These are phyloP conservation scores for Chamaetylas fuelleborni DNA, from an alignment of 2,113 vertebrate genomes.

Conservation along the genomic window DNA sequence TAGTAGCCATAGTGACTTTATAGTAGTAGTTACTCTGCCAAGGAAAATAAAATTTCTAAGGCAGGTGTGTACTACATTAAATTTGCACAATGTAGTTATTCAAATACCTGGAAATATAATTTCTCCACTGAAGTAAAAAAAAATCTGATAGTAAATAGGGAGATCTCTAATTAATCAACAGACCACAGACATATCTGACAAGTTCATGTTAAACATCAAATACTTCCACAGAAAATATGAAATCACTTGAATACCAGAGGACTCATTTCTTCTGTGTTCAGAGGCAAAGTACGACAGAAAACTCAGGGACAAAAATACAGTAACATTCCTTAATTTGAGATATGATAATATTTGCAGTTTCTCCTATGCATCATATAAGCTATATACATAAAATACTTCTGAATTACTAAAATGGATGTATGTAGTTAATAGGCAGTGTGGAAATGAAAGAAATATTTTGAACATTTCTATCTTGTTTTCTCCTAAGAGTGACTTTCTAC, in stretches of 20 bases:
- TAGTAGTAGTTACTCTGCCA: not conserved
- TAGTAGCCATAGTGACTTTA: not conserved
- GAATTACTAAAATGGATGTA: not conserved
- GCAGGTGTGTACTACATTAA: not conserved
- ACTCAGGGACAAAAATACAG: not conserved
- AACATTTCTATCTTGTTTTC: not conserved
- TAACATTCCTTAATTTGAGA: not conserved
- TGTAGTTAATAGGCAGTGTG: not conserved
- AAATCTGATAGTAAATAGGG: not conserved
- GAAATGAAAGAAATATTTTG: not conserved
- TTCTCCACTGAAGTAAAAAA: constrained; percentile 23
- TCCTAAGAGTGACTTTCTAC: not conserved
- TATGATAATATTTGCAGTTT: not conserved
- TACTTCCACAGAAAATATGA: not conserved
- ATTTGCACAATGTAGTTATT: constrained; percentile 22
- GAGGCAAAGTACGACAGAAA: not conserved
- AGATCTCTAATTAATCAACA: not conserved
- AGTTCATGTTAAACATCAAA: not conserved
- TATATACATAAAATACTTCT: not conserved
- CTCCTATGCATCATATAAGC: not conserved
- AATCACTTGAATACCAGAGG: not conserved
- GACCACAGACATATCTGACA: not conserved
- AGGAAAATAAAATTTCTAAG: not conserved
- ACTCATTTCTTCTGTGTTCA: not conserved
- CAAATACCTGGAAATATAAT: constrained; percentile 8